Evolutionary conservation across 2,113 vertebrate species (phyloP).

Genomic region (Paratilapia polleni): DNA sequence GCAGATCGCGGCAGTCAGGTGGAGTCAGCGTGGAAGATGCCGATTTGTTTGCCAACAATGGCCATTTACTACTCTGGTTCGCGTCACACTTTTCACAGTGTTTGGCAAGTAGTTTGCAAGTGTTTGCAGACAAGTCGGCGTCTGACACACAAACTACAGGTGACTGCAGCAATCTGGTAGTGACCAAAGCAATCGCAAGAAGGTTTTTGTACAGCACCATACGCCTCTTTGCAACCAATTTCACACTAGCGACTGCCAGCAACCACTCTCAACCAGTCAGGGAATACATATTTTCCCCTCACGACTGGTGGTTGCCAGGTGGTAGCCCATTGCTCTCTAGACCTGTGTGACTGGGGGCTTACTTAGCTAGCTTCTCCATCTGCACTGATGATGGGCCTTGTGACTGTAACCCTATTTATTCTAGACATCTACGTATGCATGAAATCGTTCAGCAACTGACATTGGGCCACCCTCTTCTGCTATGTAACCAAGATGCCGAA

Average conservation of each 20-base stretch:
- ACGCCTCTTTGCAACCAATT: not conserved
- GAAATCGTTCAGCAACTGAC: too few relatives aligned
- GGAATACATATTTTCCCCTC: not conserved
- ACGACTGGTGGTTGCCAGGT: not conserved
- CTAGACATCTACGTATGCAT: too few relatives aligned
- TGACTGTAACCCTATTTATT: not conserved
- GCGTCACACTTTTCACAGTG: accelerated
- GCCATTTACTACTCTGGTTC: not conserved
- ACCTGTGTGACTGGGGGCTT: not conserved
- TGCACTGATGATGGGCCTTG: not conserved
- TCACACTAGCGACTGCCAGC: not conserved
- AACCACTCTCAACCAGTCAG: not conserved
- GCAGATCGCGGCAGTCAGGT: not conserved
- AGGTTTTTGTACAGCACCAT: not conserved
- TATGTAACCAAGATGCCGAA: not conserved
- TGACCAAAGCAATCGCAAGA: accelerated
- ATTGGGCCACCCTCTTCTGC: not conserved
- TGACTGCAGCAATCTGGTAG: not conserved
- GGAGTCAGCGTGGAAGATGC: too few relatives aligned
- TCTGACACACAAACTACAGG: not conserved
- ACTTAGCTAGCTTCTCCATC: not conserved
- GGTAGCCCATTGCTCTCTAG: too few relatives aligned
- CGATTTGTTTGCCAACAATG: too few relatives aligned
- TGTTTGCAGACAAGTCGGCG: not conserved
- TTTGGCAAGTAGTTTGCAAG: not conserved